Evolutionary conservation across 1,140 invertebrate genomes (phyloP).

Genomic region (Zaprionus nigranus): DNA sequence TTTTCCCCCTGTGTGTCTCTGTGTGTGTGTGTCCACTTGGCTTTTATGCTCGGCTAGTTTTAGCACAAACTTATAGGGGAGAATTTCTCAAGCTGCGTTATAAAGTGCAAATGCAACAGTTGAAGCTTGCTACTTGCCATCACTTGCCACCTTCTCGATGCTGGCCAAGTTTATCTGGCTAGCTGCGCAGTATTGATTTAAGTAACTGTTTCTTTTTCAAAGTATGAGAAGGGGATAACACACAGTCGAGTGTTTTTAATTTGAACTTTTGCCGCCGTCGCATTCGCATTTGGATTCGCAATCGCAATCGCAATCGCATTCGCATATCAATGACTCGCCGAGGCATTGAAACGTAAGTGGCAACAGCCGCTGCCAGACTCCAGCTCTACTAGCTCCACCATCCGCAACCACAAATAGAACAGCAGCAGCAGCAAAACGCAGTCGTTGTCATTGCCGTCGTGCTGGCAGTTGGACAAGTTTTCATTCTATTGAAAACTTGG

Average conservation of each 20-base stretch:
- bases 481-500: constrained; percentile 53
- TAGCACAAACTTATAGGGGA: constrained; percentile 28
- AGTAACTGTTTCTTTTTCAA: constrained; percentile 39
- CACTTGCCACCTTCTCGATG: not conserved
- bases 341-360: constrained; percentile 56
- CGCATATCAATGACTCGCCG: constrained; percentile 56
- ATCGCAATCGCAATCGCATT: constrained; percentile 18
- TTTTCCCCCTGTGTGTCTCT: constrained; percentile 18
- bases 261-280: constrained; percentile 60
- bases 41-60: constrained; percentile 16
- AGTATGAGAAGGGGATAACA: constrained; percentile 65
- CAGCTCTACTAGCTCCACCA: constrained; percentile 3
- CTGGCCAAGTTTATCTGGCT: constrained; percentile 25
- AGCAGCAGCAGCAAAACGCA: constrained; percentile 1
- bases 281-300: not conserved
- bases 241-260: constrained; percentile 77
- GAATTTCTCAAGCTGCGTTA: constrained; percentile 41
- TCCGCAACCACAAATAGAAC: constrained; percentile 21
- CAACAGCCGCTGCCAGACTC: constrained; percentile 59
- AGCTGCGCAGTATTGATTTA: constrained; percentile 71
- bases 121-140: constrained; percentile 9
- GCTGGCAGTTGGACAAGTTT: constrained; percentile 40
- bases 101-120: constrained; percentile 52
- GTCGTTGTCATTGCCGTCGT: not conserved
- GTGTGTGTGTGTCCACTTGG: not conserved